Evolutionary conservation across 64 coral and sea anemone genomes (phyloP), one percentile per base, ranked within the genome.

Genomic region (Dendrophyllia cribrosa): DNA sequence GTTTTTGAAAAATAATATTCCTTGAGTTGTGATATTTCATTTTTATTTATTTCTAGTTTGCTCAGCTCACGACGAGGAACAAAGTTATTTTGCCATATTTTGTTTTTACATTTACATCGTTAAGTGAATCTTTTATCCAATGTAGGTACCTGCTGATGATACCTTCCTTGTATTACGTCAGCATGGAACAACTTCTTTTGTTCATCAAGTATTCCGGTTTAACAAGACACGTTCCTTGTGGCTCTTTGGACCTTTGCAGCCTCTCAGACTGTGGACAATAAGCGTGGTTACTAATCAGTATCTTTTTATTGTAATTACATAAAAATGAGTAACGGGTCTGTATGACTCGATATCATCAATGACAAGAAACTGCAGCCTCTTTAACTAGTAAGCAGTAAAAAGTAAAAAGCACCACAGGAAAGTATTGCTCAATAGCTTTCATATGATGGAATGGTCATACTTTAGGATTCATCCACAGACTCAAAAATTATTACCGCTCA

Each of bases 251-350:
- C 94, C 94, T 67, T 48, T 75, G 2, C 68, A 96, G 14, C 82
- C 83, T 25, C 9, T 96, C 7, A 73, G 94, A 44, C 59, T 80
- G 26, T 51, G 66, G 26, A 51, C 89, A 16, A 92, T 88, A 12
- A 72, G 89, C 48, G 22, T 96, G 52, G 86, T 96, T 51, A 96
- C 84, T 16, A 74, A 92, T 61, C 89, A 76, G 94, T 96, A 96
- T 96, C 94, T 90, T 96, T 96, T 89, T 24, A 70, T 43, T 13
- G 2, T 34, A 82, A 26, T 56, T 16, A 19, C 59, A 9, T 64
- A 5, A 12, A 76, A 88, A n/a, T 3, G 20, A 8, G 68, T 23
- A 71, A 2, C 10, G 4, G 34, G 2, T 2, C 34, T 34, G 34
- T 34, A 34, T 34, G 34, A 2, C 34, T 34, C 34, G 34, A 34